Percentiles rank a stretch among this genome's conserved stretches.
Conservation (phyloP, 1,140 invertebrate species). For the Drosophila gunungcola region DNA sequence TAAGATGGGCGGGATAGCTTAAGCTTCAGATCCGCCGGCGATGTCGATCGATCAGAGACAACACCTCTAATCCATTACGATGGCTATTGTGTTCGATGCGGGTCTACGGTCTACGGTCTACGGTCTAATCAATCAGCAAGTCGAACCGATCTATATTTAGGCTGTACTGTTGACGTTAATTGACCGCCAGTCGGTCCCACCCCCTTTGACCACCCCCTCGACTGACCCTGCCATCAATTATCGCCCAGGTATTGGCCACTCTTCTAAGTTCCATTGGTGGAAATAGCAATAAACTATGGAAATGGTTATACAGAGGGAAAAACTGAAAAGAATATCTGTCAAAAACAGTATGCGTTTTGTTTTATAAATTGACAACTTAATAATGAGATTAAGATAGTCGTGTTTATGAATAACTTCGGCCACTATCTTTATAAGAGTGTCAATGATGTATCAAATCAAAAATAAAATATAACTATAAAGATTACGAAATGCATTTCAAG, state of each 20-base stretch:
- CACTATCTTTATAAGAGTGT: neutral
- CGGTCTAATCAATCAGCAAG: slow-evolving; percentile 54
- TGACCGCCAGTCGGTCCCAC: slow-evolving; percentile 38
- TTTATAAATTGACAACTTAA: neutral
- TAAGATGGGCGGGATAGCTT: neutral
- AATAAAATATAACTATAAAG: neutral
- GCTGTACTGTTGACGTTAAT: slow-evolving; percentile 47
- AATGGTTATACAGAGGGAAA: neutral
- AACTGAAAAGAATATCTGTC: neutral
- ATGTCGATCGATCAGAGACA: slow-evolving; percentile 42
- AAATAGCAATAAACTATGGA: neutral
- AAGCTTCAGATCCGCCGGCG: slow-evolving; percentile 6
- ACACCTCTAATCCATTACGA: slow-evolving; percentile 31
- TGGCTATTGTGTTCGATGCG: slow-evolving; percentile 21
- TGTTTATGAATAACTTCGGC: neutral
- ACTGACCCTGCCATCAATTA: slow-evolving; percentile 59
- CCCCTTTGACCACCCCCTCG: slow-evolving; percentile 1
- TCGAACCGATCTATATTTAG: slow-evolving; percentile 52
- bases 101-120: slow-evolving; percentile 11
- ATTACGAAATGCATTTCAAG: too few relatives aligned
- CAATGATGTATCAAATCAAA: neutral
- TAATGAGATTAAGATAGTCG: slow-evolving; percentile 1
- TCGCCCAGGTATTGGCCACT: slow-evolving; percentile 14
- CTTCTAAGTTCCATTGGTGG: neutral
- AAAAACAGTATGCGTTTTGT: neutral